Evolutionary conservation across 2,888 invertebrate genomes (phyloP), one percentile per base, ranked within the genome.

Genomic region (Hetaerina titia): DNA sequence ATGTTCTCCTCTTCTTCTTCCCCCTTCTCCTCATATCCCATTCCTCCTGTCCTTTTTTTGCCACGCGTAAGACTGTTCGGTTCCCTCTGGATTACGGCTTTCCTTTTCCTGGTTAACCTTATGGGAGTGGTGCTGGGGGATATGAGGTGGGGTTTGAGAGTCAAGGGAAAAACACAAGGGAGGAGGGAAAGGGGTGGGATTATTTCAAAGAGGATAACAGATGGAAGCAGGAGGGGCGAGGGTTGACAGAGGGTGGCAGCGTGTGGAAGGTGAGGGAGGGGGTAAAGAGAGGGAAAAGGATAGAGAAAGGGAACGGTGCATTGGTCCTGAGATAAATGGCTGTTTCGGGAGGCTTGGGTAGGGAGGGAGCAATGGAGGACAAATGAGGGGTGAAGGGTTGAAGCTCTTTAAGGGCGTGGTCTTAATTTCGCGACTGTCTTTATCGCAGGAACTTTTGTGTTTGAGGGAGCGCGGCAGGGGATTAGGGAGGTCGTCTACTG

Each of bases 391-490:
- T 90, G 90, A 90, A 31, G 8, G 22, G 69, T 69, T 69, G 69
- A 31, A 81, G 81, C 81, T 90, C 31, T 64, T 90, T 64, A 60
- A 64, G 90, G 64, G 90, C 64, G 90, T 25, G 90, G 45, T 90
- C 90, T 90, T 90, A 90, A 90, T 90, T 90, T 69, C 64, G 45
- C 45, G 90, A 64, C 45, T 64, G 90, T 90, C 90, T 90, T 63
- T 90, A 90, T 64, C 64, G 64, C 1, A 17, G 63, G 31, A 81
- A 81, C 81, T 81, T 81, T 31, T 31, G 31, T 81, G 81, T 81
- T 81, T 15, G 64, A 69, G 31, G 90, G n/a, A 69, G 90, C 22
- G 13, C 81, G 25, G 81, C 25, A 8, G 69, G 31, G 81, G 81
- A 31, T 81, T 81, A 81, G 25, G 9, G 81, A 15, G 81, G 31